Evolutionary conservation across 2,113 vertebrate species (phyloP).

Genomic region (Pygoscelis adeliae): DNA sequence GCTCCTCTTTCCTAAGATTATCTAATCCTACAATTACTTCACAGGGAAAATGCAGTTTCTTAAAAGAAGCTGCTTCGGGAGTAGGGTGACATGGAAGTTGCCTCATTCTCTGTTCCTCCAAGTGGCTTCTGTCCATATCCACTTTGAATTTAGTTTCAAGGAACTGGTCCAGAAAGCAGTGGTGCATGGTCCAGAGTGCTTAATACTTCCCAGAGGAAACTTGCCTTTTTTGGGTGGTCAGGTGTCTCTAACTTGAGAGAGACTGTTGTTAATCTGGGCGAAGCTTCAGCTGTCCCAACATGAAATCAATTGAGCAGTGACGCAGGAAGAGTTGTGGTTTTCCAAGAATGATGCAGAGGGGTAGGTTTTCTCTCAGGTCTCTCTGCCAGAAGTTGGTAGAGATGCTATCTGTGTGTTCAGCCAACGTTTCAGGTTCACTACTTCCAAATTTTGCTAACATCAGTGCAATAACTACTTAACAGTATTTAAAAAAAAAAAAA

Average conservation of each 20-base stretch:
- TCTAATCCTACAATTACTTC: background rate
- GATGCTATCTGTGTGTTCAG: rapidly evolving
- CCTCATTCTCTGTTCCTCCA: background rate
- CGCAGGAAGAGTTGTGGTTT: background rate
- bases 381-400: background rate
- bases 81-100: background rate
- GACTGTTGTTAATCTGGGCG: background rate
- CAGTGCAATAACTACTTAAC: background rate
- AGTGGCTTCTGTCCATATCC: background rate
- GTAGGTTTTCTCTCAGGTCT: background rate
- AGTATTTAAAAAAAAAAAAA: background rate
- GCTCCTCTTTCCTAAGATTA: background rate
- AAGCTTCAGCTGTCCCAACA: background rate
- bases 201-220: background rate
- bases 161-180: background rate
- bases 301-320: background rate
- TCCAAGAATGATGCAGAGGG: background rate
- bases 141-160: background rate
- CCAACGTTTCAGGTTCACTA: background rate
- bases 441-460: background rate
- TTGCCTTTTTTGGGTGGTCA: background rate
- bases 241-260: background rate
- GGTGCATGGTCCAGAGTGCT: background rate
- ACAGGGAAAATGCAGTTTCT: background rate
- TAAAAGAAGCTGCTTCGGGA: background rate